Conservation (phyloP, 2,888 invertebrate species). For the Morinoia aosen region DNA sequence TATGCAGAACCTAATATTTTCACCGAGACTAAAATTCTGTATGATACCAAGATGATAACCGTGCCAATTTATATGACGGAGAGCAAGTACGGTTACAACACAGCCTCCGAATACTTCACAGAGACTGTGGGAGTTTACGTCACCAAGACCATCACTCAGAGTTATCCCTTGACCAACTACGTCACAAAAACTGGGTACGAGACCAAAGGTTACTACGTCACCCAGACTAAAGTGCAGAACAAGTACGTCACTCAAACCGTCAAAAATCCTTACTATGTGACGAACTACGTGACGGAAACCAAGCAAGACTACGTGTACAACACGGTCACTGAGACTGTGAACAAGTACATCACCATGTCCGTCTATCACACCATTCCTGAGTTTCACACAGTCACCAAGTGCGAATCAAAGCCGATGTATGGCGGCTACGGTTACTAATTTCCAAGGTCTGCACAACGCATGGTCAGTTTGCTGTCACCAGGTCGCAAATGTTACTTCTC, state of each 20-base stretch:
- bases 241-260: conserved; percentile 65
- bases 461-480: background rate
- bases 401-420: conserved; percentile 45
- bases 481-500: background rate
- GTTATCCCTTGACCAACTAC: conserved; percentile 65
- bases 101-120: conserved; percentile 64
- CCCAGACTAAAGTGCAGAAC: conserved; percentile 66
- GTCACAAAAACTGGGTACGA: conserved; percentile 66
- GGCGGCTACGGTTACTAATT: conserved; percentile 43
- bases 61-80: conserved; percentile 65
- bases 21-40: conserved; percentile 65
- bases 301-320: conserved; percentile 65
- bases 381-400: conserved; percentile 66
- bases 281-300: conserved; percentile 63
- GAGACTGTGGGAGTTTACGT: conserved; percentile 64
- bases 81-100: conserved; percentile 65
- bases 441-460: background rate
- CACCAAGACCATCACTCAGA: conserved; percentile 63
- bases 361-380: conserved; percentile 65
- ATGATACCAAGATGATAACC: conserved; percentile 66
- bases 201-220: conserved; percentile 66
- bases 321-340: conserved; percentile 62
- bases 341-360: conserved; percentile 65
- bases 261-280: conserved; percentile 66
- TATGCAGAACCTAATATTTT: conserved; percentile 64